Evolutionary conservation across 1,140 invertebrate species (phyloP), one percentile per base, ranked within the genome.

Genomic region (Panagrolaimus sp.): DNA sequence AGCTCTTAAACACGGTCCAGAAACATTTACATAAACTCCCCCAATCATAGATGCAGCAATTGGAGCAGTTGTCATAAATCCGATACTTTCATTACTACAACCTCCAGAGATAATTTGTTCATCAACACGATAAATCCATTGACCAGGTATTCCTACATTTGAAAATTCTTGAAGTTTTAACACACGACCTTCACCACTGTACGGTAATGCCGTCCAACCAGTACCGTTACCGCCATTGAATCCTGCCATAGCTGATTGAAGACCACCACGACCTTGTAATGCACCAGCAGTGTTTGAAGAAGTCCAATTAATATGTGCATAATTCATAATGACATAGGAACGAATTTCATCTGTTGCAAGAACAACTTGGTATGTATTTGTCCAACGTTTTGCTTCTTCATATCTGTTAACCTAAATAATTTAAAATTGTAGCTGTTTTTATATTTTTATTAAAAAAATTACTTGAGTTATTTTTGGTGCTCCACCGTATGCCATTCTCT

Each of bases 191-290:
- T 78, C 75, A 17, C 75, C 75, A 26, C 64, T 74, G 65, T 78
- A 78, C 10, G 76, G 76, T 43, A 78, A 43, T 10, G 71, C 55
- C 8, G 69, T 64, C 63, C 58, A 77, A 10, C 68, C 76, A 1
- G 92, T 96, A 15, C 91, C 93, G 80, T 96, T 96, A 67, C 93
- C 93, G 65, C 90, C 93, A 82, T 96, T 96, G 84, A 96, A 96
- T 45, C 93, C 93, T 78, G 96, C 89, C 21, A 68, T 69, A 32
- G 74, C 74, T 91, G 90, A 62, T 92, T 93, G 58, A 88, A 88
- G 14, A 89, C 89, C 1, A 91, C 91, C 83, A 91, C 75, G 69
- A 28, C 74, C 77, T 63, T 76, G 71, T 15, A 77, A 47, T 10
- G 75, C 91, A 71, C 92, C 92, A 55, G 91, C 90, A 63, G 91